These are phyloP conservation scores for Passer montanus DNA, from an alignment of 2,113 vertebrate genomes.

Conservation along the genomic window DNA sequence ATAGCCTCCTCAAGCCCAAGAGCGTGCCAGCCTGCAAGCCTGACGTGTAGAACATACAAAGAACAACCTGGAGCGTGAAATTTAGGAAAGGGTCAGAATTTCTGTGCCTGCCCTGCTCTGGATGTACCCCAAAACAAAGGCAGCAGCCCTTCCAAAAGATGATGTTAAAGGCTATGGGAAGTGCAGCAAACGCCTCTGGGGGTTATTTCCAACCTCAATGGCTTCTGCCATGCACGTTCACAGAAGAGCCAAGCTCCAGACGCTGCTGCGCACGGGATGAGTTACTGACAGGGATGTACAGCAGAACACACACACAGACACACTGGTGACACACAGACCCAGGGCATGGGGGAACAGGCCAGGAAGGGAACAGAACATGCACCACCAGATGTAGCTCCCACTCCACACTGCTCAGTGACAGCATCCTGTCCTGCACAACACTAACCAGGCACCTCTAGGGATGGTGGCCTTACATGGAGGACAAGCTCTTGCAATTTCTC, in stretches of 20 bases:
- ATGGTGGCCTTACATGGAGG: not conserved
- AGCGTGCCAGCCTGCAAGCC: not conserved
- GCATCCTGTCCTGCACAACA: rapidly evolving
- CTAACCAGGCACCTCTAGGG: not conserved
- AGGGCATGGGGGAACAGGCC: not conserved
- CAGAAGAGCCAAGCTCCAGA: not conserved
- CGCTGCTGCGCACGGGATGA: rapidly evolving
- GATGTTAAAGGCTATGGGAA: rapidly evolving
- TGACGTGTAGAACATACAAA: not conserved
- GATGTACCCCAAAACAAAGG: not conserved
- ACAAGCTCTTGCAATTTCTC: not conserved
- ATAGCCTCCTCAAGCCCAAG: not conserved
- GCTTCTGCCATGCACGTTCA: rapidly evolving
- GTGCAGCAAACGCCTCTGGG: not conserved
- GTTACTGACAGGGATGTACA: not conserved
- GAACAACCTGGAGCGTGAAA: not conserved
- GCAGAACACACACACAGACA: not conserved
- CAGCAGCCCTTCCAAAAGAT: not conserved
- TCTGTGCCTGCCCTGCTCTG: not conserved
- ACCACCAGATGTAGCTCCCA: rapidly evolving
- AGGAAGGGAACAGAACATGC: not conserved
- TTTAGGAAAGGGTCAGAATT: not conserved
- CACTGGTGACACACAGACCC: not conserved
- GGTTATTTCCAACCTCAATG: not conserved
- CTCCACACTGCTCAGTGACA: rapidly evolving